phyloP scores from a whole-genome alignment of 1,140 invertebrate genomes.

The Sitodiplosis mosellana region DNA sequence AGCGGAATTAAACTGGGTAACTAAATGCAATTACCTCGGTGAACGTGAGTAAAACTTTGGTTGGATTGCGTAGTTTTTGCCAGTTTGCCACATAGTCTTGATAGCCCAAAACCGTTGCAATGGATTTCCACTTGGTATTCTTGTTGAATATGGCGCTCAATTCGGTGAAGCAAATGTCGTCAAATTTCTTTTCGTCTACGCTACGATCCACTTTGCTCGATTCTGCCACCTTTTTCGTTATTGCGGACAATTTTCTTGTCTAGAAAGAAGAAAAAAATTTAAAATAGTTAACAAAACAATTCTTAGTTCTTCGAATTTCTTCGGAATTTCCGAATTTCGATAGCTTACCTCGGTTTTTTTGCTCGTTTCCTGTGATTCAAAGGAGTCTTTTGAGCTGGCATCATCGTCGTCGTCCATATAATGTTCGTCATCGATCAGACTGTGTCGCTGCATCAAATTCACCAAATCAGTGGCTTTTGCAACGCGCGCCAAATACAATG shows the following conservation, averaged over 20 bases:
- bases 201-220: conserved; percentile 1
- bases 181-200: neutral
- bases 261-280: no score
- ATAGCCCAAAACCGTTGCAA: conserved; percentile 8
- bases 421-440: neutral
- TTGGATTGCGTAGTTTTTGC: neutral
- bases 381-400: neutral
- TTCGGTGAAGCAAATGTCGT: conserved; percentile 2
- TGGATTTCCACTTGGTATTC: conserved; percentile 11
- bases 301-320: neutral
- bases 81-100: neutral
- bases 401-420: neutral
- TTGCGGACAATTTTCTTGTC: no score
- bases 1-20: no score
- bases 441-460: neutral
- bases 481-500: conserved; percentile 14
- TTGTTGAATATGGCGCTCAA: conserved; percentile 8
- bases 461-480: conserved; percentile 7
- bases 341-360: neutral
- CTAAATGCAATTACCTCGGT: neutral
- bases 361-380: neutral
- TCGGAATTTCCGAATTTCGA: neutral
- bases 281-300: no score
- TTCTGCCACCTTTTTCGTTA: conserved; percentile 13
- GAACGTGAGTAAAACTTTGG: neutral